Evolutionary conservation across 2,797 vertebrate species (phyloP).

Genomic region (Threskiornis aethiopicus): DNA sequence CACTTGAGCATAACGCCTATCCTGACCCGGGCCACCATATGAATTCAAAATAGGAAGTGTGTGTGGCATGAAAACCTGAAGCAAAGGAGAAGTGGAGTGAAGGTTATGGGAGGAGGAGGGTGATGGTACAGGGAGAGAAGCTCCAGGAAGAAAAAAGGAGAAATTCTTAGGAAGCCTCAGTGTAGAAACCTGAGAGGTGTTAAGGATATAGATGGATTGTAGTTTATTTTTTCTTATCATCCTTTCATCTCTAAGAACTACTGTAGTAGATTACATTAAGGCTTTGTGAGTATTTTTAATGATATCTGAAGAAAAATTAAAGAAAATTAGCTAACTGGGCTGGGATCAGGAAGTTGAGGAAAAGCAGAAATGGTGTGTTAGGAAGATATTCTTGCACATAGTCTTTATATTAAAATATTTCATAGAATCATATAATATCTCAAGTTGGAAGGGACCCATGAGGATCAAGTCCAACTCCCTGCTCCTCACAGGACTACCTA

Average conservation of each 20-base stretch:
- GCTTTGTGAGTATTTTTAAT: neutral
- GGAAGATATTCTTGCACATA: neutral
- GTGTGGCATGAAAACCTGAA: neutral
- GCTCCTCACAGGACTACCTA: neutral
- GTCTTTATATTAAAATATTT: neutral
- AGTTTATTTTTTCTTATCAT: neutral
- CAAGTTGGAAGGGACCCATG: neutral
- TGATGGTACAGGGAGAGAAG: neutral
- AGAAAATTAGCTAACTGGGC: neutral
- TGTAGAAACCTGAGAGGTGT: neutral
- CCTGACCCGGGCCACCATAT: neutral
- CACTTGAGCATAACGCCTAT: neutral
- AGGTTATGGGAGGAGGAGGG: neutral
- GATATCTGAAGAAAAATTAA: neutral
- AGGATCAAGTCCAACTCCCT: neutral
- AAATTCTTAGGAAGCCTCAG: neutral
- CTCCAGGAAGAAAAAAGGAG: neutral
- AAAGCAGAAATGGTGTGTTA: neutral
- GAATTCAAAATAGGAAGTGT: neutral
- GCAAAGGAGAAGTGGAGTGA: neutral
- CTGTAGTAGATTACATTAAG: neutral
- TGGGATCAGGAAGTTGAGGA: neutral
- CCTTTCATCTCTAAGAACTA: neutral
- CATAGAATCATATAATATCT: neutral
- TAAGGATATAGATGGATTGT: neutral